phyloP scores from a whole-genome alignment of 2,113 vertebrate species.

The Sterrhoptilus dennistouni region DNA sequence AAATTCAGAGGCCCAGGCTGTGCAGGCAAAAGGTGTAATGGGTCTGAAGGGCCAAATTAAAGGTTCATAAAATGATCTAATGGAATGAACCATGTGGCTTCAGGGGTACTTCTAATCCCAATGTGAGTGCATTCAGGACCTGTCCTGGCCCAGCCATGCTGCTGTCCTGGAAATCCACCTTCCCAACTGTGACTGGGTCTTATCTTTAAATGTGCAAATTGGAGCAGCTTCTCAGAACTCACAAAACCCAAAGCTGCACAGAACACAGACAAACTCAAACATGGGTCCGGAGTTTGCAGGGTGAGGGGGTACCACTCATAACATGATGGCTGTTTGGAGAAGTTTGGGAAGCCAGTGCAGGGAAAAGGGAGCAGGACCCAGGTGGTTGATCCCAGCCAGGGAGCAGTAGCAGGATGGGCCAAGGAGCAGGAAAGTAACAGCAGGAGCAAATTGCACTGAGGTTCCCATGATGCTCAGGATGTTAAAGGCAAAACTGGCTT shows the following conservation, averaged over 20 bases:
- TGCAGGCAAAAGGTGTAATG: not conserved
- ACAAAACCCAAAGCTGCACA: not conserved
- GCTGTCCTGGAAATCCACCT: not conserved
- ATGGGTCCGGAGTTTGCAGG: not conserved
- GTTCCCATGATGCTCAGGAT: slow-evolving; percentile 25
- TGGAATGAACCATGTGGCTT: not conserved
- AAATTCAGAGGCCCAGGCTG: not conserved
- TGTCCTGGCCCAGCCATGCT: not conserved
- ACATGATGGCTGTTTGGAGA: not conserved
- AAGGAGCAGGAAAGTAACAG: slow-evolving; percentile 52
- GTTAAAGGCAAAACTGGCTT: slow-evolving; percentile 52
- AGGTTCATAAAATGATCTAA: not conserved
- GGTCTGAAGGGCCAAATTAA: not conserved
- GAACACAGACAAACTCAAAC: not conserved
- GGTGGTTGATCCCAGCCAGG: slow-evolving; percentile 22
- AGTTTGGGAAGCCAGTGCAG: not conserved
- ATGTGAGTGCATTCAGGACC: not conserved
- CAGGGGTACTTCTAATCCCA: not conserved
- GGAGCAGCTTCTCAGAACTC: slow-evolving; percentile 20
- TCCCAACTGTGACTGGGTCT: fast-evolving
- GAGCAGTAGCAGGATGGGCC: slow-evolving; percentile 53
- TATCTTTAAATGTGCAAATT: not conserved
- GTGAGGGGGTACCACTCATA: slow-evolving; percentile 33
- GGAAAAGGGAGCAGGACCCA: slow-evolving; percentile 53
- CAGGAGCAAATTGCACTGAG: slow-evolving; percentile 52